Evolutionary conservation across 1,140 invertebrate species (phyloP).

Genomic region (Aethina tumida): DNA sequence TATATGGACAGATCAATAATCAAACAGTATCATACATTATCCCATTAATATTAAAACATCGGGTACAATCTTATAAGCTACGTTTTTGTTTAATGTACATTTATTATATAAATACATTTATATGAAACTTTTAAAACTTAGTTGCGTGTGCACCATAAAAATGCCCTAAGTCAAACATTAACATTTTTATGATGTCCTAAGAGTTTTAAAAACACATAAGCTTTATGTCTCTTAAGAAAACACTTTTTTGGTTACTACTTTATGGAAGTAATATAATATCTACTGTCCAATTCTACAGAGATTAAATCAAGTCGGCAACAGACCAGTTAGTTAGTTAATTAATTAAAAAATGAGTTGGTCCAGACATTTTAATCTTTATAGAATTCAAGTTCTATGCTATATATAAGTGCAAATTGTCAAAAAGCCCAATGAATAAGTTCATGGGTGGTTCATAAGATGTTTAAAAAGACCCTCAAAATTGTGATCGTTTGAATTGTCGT

Average conservation of each 20-base stretch:
- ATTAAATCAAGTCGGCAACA: no score
- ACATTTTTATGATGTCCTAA: not conserved
- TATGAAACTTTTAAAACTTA: slow-evolving; percentile 2
- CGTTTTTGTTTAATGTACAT: slow-evolving; percentile 7
- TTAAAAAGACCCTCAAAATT: slow-evolving; percentile 1
- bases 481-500: not conserved
- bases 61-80: slow-evolving; percentile 4
- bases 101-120: slow-evolving; percentile 6
- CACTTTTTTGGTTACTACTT: no score
- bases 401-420: slow-evolving; percentile 3
- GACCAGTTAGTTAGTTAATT: no score
- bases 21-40: slow-evolving; percentile 13
- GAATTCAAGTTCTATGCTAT: slow-evolving; percentile 2
- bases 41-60: slow-evolving; percentile 11
- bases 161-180: not conserved
- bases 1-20: slow-evolving; percentile 30
- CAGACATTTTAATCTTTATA: no score
- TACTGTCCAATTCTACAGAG: no score
- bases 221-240: no score
- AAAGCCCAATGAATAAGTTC: no score
- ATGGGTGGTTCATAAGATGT: no score
- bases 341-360: no score
- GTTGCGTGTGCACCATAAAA: not conserved
- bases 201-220: slow-evolving; percentile 2
- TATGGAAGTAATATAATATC: no score